These are phyloP conservation scores for Genyomyrus donnyi DNA, from an alignment of 2,113 vertebrate species.

Conservation along the genomic window DNA sequence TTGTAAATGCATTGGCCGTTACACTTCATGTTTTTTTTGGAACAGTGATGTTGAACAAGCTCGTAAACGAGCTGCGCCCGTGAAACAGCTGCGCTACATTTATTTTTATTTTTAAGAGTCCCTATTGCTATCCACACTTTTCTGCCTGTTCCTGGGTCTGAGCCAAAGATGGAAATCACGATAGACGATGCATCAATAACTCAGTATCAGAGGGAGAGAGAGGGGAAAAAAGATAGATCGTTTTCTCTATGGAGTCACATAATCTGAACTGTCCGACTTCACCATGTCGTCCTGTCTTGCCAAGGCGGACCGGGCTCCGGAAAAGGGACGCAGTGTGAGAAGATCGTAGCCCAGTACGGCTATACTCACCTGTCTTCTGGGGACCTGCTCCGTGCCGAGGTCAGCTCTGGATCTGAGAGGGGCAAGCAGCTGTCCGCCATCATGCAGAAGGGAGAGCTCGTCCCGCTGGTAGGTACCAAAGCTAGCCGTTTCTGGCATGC, in stretches of 20 bases:
- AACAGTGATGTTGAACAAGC: neutral
- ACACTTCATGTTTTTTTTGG: neutral
- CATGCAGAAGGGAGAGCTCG: constrained; percentile 96
- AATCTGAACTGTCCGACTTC: neutral
- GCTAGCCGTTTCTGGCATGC: neutral
- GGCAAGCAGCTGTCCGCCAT: constrained; percentile 88
- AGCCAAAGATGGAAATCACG: neutral
- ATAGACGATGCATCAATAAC: neutral
- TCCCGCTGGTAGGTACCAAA: constrained; percentile 76
- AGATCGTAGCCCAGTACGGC: constrained; percentile 86
- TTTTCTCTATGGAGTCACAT: neutral
- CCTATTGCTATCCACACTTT: neutral
- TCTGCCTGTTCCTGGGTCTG: neutral
- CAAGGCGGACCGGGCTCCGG: constrained; percentile 93
- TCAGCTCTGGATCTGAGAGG: constrained; percentile 80
- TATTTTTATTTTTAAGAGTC: neutral
- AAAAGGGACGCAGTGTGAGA: constrained; percentile 96
- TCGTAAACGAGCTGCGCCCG: neutral
- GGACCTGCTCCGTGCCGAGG: constrained; percentile 85
- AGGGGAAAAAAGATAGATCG: neutral
- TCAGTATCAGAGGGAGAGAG: neutral
- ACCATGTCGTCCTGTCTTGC: too few species aligned
- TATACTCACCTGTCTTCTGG: constrained; percentile 96
- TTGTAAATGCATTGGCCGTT: neutral
- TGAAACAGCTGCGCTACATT: neutral